Evolutionary conservation across 1,140 invertebrate genomes (phyloP), one percentile per base, ranked within the genome.

Genomic region (Hyphantria cunea): DNA sequence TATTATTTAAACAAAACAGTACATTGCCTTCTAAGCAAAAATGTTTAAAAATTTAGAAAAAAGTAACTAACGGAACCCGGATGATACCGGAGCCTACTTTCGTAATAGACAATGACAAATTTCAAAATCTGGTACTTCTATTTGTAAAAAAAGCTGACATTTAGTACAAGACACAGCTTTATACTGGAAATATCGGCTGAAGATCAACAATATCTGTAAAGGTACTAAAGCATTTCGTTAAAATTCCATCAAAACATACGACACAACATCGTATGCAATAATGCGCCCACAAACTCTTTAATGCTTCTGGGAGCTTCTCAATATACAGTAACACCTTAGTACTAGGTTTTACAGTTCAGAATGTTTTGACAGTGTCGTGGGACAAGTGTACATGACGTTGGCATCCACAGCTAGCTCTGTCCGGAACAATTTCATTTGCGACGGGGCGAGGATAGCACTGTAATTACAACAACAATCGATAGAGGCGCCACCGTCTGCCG

Each of bases 401-500:
- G 82, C 79, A 82, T 86, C 79, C 80, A 82, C 82, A 85, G 81
- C 82, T 80, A 78, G 82, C 80, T 86, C 79, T 82, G 75, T 84
- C 82, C 85, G 82, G 87, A 90, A 90, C 87, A 90, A 90, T 90
- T 90, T 90, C 87, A 90, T 90, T 90, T 90, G 87, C 84, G 85
- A 90, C 82, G 88, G 85, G 79, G 85, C 83, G 85, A 88, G 84
- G 87, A 90, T 88, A 87, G 86, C 86, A 80, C 82, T 86, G 86
- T 90, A 90, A 90, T 90, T 90, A 90, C 82, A 86, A 89, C 87
- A 90, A 90, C 87, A 90, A 90, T 90, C 85, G 87, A 90, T 90
- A 86, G 85, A 86, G 83, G 86, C 85, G 87, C 87, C 86, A 89
- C 87, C 87, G 87, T 90, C 85, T 90, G 87, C 87, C 83, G 84